Evolutionary conservation across 2,888 invertebrate species (phyloP).

Genomic region (Nymphalis polychloros): DNA sequence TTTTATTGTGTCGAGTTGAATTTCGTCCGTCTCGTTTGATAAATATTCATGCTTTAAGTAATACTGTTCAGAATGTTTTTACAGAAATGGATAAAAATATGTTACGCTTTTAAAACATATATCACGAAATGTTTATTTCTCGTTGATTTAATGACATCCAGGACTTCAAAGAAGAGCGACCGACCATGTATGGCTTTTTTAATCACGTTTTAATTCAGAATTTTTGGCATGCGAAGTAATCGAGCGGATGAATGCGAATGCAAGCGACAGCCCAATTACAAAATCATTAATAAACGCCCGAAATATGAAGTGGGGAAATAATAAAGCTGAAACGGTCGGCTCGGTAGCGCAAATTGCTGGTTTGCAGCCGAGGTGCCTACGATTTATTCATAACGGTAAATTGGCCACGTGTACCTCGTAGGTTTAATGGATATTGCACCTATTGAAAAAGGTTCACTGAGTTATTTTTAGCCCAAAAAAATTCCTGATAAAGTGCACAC

Average conservation of each 20-base stretch:
- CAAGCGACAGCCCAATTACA: constrained; percentile 67
- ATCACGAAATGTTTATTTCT: constrained; percentile 9
- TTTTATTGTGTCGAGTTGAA: constrained; percentile 14
- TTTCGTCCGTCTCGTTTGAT: constrained; percentile 6
- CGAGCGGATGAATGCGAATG: constrained; percentile 57
- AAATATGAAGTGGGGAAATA: constrained; percentile 67
- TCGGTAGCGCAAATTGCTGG: constrained; percentile 54
- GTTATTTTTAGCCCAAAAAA: constrained; percentile 22
- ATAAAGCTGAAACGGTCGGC: constrained; percentile 36
- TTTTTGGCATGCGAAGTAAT: constrained; percentile 48
- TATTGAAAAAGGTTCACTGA: constrained; percentile 21
- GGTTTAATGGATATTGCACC: constrained; percentile 26
- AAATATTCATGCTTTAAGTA: constrained; percentile 9
- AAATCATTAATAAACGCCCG: constrained; percentile 72
- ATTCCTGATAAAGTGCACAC: constrained; percentile 13
- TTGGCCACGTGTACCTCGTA: constrained; percentile 52
- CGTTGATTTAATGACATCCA: constrained; percentile 13
- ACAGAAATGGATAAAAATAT: constrained; percentile 1
- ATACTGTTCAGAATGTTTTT: constrained; percentile 2
- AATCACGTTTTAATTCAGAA: constrained; percentile 40
- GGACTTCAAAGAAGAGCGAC: constrained; percentile 16
- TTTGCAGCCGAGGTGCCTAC: constrained; percentile 39
- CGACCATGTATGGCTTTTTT: constrained; percentile 22
- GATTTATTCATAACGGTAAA: constrained; percentile 61
- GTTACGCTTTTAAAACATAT: constrained; percentile 10